Conservation (phyloP, 2,888 invertebrate species). For the Drosophila mimica region DNA sequence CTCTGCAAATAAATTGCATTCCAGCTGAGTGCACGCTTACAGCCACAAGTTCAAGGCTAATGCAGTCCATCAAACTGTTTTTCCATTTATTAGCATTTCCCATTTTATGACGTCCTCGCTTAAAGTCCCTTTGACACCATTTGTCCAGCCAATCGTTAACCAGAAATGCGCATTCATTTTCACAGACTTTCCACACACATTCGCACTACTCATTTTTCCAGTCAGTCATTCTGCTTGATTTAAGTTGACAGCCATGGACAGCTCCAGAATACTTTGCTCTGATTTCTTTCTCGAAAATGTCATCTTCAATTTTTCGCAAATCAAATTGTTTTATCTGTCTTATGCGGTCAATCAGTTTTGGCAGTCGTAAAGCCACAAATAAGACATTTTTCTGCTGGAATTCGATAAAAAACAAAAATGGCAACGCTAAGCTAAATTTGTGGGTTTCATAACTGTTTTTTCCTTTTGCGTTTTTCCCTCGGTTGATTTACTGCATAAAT, state of each 20-base stretch:
- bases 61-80: conserved; percentile 29
- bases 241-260: conserved; percentile 13
- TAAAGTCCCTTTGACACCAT: conserved; percentile 49
- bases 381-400: conserved; percentile 20
- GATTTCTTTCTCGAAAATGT: conserved; percentile 18
- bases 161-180: conserved; percentile 35
- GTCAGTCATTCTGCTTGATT: conserved; percentile 13
- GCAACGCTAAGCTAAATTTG: not conserved
- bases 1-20: conserved; percentile 56
- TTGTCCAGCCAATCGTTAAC: conserved; percentile 39
- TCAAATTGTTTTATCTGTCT: conserved; percentile 36
- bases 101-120: conserved; percentile 26
- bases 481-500: not conserved
- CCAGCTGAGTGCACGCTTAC: conserved; percentile 29
- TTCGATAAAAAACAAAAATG: conserved; percentile 10
- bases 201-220: not conserved
- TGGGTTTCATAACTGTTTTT: not conserved
- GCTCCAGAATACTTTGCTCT: not conserved
- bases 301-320: conserved; percentile 50
- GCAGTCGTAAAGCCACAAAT: conserved; percentile 42
- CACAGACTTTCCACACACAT: conserved; percentile 2
- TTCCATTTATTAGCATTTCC: conserved; percentile 37
- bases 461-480: not conserved
- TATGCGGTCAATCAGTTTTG: conserved; percentile 42
- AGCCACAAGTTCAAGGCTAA: conserved; percentile 66